These are phyloP conservation scores for Meriones unguiculatus DNA, from an alignment of 2,113 vertebrate genomes.

Conservation along the genomic window DNA sequence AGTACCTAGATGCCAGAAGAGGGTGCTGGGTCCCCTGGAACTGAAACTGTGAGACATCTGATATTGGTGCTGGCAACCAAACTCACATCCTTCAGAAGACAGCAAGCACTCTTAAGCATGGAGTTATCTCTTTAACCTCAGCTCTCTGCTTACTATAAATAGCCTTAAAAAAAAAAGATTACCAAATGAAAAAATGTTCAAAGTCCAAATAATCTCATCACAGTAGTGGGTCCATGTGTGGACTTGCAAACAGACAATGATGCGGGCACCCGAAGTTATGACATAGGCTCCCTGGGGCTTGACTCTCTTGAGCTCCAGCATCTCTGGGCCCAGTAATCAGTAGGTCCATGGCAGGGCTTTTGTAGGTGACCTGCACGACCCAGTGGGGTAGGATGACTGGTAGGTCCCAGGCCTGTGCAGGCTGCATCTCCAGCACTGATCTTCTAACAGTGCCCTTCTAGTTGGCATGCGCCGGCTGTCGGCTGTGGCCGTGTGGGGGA, in stretches of 20 bases:
- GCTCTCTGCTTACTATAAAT: not conserved
- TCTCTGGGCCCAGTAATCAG: not conserved
- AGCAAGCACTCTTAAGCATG: not conserved
- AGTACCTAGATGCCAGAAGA: not conserved
- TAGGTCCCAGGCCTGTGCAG: not conserved
- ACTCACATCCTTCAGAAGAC: too few relatives aligned
- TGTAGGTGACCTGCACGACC: too few relatives aligned
- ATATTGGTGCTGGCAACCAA: not conserved
- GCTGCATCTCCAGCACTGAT: not conserved
- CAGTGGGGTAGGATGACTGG: rapidly evolving
- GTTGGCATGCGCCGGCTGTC: not conserved
- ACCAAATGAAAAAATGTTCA: not conserved
- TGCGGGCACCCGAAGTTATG: not conserved
- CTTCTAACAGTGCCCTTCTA: constrained; percentile 48
- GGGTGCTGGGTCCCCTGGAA: not conserved
- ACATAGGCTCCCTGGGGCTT: not conserved
- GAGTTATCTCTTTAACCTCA: too few relatives aligned
- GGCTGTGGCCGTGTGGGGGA: constrained; percentile 56
- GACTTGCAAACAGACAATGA: not conserved
- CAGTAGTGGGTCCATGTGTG: not conserved
- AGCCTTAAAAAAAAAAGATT: not conserved
- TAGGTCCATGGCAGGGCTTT: not conserved
- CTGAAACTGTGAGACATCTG: too few relatives aligned
- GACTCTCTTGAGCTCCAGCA: not conserved
- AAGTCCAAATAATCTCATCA: not conserved